phyloP scores from a whole-genome alignment of 2,888 invertebrate genomes.

The Papilio gigon region DNA sequence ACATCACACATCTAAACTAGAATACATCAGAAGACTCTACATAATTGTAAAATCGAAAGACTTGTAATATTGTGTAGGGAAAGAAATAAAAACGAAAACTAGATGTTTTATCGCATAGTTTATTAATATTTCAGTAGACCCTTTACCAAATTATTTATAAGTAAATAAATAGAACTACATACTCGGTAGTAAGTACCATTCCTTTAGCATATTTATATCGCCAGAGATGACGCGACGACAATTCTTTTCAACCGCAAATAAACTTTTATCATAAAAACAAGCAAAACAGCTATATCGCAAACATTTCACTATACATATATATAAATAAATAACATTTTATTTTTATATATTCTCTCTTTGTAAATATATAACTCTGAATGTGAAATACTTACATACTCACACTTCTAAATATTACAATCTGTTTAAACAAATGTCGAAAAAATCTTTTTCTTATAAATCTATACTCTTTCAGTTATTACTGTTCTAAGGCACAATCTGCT shows the following conservation, averaged over 20 bases:
- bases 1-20: no score
- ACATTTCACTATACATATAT: conserved; percentile 56
- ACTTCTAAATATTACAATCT: conserved; percentile 60
- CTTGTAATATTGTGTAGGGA: not conserved
- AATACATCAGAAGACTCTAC: no score
- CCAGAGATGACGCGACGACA: conserved; percentile 63
- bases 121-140: conserved; percentile 82
- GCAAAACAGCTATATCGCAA: conserved; percentile 76
- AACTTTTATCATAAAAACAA: conserved; percentile 73
- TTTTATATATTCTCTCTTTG: conserved; percentile 49
- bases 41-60: no score
- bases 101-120: conserved; percentile 71
- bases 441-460: conserved; percentile 48
- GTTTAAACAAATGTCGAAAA: conserved; percentile 58
- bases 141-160: conserved; percentile 82
- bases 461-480: conserved; percentile 55
- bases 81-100: conserved; percentile 50
- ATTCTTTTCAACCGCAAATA: conserved; percentile 72
- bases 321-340: conserved; percentile 61
- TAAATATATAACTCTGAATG: conserved; percentile 55
- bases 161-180: conserved; percentile 82
- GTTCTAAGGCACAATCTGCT: conserved; percentile 80
- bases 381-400: conserved; percentile 65
- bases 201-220: conserved; percentile 63
- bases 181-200: conserved; percentile 78